A percentile compares a stretch with the other conserved stretches of the same genome.
phyloP scores from a whole-genome alignment of 2,797 vertebrate genomes.

The Sebastes cheni region DNA sequence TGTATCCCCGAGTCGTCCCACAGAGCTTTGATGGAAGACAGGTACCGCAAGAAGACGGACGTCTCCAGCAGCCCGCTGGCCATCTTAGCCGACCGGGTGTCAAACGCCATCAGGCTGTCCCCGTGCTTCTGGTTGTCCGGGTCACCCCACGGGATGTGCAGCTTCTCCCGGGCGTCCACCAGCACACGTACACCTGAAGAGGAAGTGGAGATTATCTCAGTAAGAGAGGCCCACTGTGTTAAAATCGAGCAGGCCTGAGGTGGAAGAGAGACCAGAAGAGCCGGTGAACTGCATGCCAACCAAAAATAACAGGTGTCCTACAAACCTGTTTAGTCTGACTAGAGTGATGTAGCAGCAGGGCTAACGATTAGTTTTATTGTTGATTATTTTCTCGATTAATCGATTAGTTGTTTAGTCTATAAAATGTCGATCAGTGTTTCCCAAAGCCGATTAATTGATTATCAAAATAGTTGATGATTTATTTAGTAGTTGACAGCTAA shows the following conservation, averaged over 20 bases:
- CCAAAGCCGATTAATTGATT: no score
- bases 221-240: neutral
- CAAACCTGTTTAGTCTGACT: neutral
- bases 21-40: slow-evolving; percentile 87
- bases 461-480: no score
- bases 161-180: slow-evolving; percentile 96
- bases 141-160: slow-evolving; percentile 97
- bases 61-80: slow-evolving; percentile 91
- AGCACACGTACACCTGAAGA: slow-evolving; percentile 91
- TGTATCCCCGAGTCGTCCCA: slow-evolving; percentile 94
- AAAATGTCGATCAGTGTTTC: no score
- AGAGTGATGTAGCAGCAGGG: neutral
- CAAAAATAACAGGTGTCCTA: neutral
- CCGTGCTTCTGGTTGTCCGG: slow-evolving; percentile 88
- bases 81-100: slow-evolving; percentile 88
- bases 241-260: neutral
- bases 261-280: neutral
- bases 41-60: slow-evolving; percentile 85
- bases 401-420: no score
- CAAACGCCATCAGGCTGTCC: slow-evolving; percentile 92
- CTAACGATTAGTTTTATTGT: no score
- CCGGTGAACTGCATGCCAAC: neutral
- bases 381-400: no score
- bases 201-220: slow-evolving; percentile 11
- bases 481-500: no score